A percentile compares a stretch with the other conserved stretches of the same genome.
Conservation (phyloP, 2,888 invertebrate species). For the Eubasilissa splendida region DNA sequence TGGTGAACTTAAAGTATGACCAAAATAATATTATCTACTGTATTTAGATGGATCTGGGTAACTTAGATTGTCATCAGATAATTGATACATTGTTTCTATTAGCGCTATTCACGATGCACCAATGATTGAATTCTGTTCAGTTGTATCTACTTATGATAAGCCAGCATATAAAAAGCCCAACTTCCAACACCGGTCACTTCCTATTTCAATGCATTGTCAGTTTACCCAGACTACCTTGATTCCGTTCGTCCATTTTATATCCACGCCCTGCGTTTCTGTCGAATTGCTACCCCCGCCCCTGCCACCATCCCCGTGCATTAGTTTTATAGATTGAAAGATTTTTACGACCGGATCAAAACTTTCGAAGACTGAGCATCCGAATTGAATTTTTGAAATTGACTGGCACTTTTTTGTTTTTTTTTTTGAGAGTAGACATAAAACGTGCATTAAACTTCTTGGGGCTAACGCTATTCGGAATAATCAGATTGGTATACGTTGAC, state of each 20-base stretch:
- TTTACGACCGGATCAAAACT: slow-evolving; percentile 57
- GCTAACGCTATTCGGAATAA: neutral
- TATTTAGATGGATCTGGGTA: too few relatives aligned
- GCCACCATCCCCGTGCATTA: slow-evolving; percentile 48
- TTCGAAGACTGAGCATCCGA: slow-evolving; percentile 42
- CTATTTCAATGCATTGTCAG: too few relatives aligned
- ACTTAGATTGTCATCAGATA: too few relatives aligned
- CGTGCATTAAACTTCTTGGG: slow-evolving; percentile 2
- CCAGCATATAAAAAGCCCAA: too few relatives aligned
- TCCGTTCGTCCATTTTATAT: neutral
- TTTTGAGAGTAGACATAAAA: slow-evolving; percentile 10
- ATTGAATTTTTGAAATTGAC: slow-evolving; percentile 37
- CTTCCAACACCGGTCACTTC: too few relatives aligned
- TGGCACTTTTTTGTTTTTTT: neutral
- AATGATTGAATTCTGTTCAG: too few relatives aligned
- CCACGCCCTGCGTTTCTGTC: slow-evolving; percentile 1
- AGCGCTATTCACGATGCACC: too few relatives aligned
- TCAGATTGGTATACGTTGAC: neutral
- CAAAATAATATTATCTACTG: too few relatives aligned
- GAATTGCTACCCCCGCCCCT: neutral
- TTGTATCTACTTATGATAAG: too few relatives aligned
- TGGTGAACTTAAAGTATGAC: too few relatives aligned
- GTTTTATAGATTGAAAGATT: slow-evolving; percentile 57
- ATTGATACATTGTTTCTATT: too few relatives aligned
- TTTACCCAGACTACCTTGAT: too few relatives aligned